Evolutionary conservation across 2,888 invertebrate species (phyloP).

Genomic region (Lycocerus yunnanus): DNA sequence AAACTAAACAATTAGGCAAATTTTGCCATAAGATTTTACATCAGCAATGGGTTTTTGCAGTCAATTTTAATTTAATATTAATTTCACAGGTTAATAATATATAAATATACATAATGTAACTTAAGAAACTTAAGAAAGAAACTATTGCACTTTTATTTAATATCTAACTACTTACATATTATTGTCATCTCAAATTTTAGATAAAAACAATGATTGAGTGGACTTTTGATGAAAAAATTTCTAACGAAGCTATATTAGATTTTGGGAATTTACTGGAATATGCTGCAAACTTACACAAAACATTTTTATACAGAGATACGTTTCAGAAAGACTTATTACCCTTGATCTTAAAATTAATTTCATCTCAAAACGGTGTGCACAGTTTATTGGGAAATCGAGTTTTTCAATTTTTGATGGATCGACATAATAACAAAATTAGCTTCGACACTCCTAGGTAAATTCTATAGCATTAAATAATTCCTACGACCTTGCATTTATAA

Average conservation of each 20-base stretch:
- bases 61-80: too few species aligned
- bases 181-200: conserved; percentile 16
- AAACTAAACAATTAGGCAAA: too few species aligned
- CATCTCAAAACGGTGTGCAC: conserved; percentile 55
- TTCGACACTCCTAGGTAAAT: conserved; percentile 58
- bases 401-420: conserved; percentile 62
- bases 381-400: conserved; percentile 62
- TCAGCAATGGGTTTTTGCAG: too few species aligned
- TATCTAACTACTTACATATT: too few species aligned
- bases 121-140: too few species aligned
- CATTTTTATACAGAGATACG: conserved; percentile 53
- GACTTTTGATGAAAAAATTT: conserved; percentile 54
- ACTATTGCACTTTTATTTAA: too few species aligned
- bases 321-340: conserved; percentile 59
- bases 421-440: conserved; percentile 57
- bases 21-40: too few species aligned
- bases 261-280: conserved; percentile 62
- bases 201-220: conserved; percentile 60
- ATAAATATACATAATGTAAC: too few species aligned
- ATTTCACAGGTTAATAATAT: too few species aligned
- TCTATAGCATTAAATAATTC: background rate
- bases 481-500: background rate
- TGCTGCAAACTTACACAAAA: conserved; percentile 58
- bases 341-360: conserved; percentile 57
- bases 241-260: conserved; percentile 56